Evolutionary conservation across 2,113 vertebrate genomes (phyloP), one percentile per base, ranked within the genome.

Genomic region (Agelaius tricolor): DNA sequence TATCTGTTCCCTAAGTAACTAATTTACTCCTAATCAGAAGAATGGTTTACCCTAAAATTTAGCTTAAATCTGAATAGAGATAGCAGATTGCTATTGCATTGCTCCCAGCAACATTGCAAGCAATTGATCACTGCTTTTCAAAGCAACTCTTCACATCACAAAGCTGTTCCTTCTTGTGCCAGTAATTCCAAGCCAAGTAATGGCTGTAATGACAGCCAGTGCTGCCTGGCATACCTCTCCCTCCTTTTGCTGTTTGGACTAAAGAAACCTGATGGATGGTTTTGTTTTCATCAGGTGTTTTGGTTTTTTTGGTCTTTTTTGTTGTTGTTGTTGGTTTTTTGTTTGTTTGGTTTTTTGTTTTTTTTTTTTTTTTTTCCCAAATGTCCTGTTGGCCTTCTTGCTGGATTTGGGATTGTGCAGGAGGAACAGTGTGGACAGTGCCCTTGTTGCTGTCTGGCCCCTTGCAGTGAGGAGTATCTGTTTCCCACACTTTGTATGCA

Each of bases 171-270:
- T 91, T 39, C 62, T 41, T 46, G 41, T 66, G 85, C 54, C 0
- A 1, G 13, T 67, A 51, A n/a, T 63, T 13, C 30, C 33, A 43
- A 49, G 14, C 13, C 54, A 67, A 75, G 41, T 58, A 37, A 37
- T 58, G 15, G 15, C 46, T 0, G 0, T 54, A 44, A 27, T 43
- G 22, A 9, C 1, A 19, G 2, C 30, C 33, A 2, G 14, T 3
- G 6, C 84, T 84, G 46, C 59, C 55, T 79, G 54, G 43, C 58
- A 49, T 63, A 17, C 9, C 11, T 63, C 21, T 41, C 27, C 27
- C 11, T 74, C 39, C 22, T 61, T 24, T 51, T 51, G 35, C 24
- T 37, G 62, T 93, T 73, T 55, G 73, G 57, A 33, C 41, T 37
- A 27, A 26, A 65, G 80, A 51, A 67, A 15, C 30, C 33, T 24